Conservation (phyloP, 2,113 vertebrate species). For the Elephantulus edwardii region DNA sequence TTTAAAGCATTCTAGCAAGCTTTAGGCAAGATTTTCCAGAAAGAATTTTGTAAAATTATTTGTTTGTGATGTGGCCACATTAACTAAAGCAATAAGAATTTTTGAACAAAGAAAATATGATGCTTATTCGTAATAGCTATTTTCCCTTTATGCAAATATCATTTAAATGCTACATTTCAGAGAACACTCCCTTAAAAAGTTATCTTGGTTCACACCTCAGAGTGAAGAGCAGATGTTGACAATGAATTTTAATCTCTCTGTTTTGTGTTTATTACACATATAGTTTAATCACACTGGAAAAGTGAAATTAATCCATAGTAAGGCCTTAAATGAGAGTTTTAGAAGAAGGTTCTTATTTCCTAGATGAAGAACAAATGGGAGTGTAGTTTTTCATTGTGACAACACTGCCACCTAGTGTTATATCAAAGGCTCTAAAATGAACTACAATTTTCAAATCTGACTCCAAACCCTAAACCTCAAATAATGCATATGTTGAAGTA, state of each 20-base stretch:
- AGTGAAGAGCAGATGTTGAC: constrained; percentile 67
- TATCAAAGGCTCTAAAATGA: neutral
- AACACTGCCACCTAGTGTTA: constrained; percentile 88
- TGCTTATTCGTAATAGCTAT: constrained; percentile 40
- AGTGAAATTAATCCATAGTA: constrained; percentile 43
- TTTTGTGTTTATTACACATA: constrained; percentile 63
- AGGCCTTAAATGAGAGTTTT: constrained; percentile 7
- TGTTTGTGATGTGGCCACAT: neutral
- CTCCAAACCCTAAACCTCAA: neutral
- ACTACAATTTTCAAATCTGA: neutral
- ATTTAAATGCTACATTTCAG: constrained; percentile 37
- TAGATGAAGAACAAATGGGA: neutral
- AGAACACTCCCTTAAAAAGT: constrained; percentile 57
- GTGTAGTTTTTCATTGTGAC: constrained; percentile 78
- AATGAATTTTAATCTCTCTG: constrained; percentile 67
- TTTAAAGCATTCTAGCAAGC: neutral
- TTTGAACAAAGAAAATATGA: constrained; percentile 55
- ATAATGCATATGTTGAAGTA: neutral
- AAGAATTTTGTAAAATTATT: constrained; percentile 3
- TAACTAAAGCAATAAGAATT: neutral
- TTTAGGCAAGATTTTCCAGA: neutral
- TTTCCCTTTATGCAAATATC: constrained; percentile 39
- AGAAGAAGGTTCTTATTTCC: neutral
- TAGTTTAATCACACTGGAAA: constrained; percentile 66
- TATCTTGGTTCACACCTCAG: constrained; percentile 51